Base-by-base conservation (phyloP, 30 jellyfish, hydroid and myxozoan genomes). In the Aurelia sp. region DNA sequence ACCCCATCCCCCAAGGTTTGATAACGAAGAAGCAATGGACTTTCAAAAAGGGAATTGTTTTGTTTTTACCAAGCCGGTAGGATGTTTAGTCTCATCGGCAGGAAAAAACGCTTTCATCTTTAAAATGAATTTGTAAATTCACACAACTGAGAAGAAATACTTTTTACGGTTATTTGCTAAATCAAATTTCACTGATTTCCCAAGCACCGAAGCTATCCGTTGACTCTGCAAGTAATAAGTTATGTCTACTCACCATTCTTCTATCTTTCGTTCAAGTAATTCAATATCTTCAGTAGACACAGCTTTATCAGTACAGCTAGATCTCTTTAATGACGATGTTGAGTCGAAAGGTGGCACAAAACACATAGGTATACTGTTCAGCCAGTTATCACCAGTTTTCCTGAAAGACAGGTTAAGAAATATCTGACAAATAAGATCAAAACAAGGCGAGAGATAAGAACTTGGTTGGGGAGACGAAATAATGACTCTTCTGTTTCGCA, bases 301-400 rank as follows among this genome's bases (percentile, higher is more conserved):
- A 61, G 69, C 61, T 21, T 31, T 74, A 11, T 69, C 19, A 55
- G 30, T 21, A 44, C 27, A 11, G 18, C 51, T 48, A 23, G 44
- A 17, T 15, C 11, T 33, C 20, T 13, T 48, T 13, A 13, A 18
- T 18, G 57, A 52, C 20, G 66, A 50, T 50, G 55, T 11, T n/a
- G 81, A 80, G 18, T 74, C 10, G 61, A 80, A 80, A 65, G 31
- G 90, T 18, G 90, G 90, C 9, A 80, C 35, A 23, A 61, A 80
- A 44, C 90, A 80, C 90, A 80, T 80, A 21, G 90, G 90, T 4
- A 75, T 68, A 53, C 90, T 80, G 69, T 80, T 80, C 41, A 80
- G 58, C 90, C 90, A 80, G 27, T 80, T 80, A 13, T 80, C 90
- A 13, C 78, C 76, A 22, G 69, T 47, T 51, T 80, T 80, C 37